Conservation (phyloP, 2,113 vertebrate genomes). For the Heterocephalus glaber region DNA sequence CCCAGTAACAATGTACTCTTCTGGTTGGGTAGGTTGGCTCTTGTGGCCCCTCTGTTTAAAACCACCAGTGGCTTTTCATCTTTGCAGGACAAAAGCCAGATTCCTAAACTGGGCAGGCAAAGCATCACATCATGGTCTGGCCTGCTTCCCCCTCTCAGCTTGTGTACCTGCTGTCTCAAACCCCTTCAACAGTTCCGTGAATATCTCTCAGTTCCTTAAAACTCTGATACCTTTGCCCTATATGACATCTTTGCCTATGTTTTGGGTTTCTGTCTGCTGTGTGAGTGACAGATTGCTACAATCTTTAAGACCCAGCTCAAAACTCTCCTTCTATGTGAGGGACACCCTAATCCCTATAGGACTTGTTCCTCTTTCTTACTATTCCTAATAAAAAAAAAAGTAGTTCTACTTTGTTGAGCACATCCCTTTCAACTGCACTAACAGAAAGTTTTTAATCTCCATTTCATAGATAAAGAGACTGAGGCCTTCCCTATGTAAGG, state of each 20-base stretch:
- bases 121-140: not conserved
- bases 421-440: not conserved
- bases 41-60: not conserved
- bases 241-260: fast-evolving
- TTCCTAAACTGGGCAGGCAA: not conserved
- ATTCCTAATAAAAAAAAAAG: not conserved
- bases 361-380: not conserved
- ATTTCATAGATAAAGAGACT: not conserved
- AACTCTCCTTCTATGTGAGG: not conserved
- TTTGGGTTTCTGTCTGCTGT: not conserved
- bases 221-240: not conserved
- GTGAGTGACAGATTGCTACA: not conserved
- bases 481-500: not conserved
- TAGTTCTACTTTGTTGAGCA: not conserved
- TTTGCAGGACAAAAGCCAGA: not conserved
- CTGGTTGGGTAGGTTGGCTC: not conserved
- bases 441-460: not conserved
- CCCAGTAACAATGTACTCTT: not conserved
- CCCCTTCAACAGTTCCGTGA: not conserved
- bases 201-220: conserved; percentile 12
- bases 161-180: not conserved
- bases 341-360: not conserved
- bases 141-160: not conserved
- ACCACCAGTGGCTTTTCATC: not conserved
- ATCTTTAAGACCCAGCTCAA: conserved; percentile 18